Base-by-base conservation (phyloP, 2,797 vertebrate genomes). In the Spondyliosoma cantharus region DNA sequence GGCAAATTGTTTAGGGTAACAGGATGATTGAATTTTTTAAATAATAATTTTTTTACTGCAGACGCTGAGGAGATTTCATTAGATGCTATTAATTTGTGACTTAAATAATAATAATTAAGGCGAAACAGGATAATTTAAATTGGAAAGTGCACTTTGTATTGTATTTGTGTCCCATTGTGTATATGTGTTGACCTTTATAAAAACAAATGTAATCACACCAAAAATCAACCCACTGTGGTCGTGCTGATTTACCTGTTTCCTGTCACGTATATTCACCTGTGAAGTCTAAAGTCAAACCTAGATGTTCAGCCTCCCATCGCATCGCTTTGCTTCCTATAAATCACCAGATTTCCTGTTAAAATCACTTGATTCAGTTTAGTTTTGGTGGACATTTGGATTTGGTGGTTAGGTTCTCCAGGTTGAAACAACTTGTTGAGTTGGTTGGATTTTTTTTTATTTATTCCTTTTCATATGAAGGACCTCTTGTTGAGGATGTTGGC, bases 361-460 rank as follows among this genome's bases (percentile, higher is more conserved):
- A 45, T 56, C 22, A 3, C 15, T 3, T 17, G 13, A 17, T 54
- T 67, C 19, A 9, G 50, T 54, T 19, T 9, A 67, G 45, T 49
- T 64, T 29, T 5, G 14, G 22, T 5, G 42, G n/a, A 25, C 2
- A n/a, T 66, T 20, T 20, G 4, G 5, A 42, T 52, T 37, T 52
- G 12, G 24, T 14, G 50, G 16, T 25, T 56, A 9, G 7, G 56
- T 25, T 27, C 17, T 16, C 12, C 6, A 22, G n/a, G 19, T 65
- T 65, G n/a, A 53, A 67, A 67, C n/a, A 25, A 25, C 37, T 67
- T 52, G 14, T 45, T 56, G 11, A n/a, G 27, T 37, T 37, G 32
- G 32, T 37, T 37, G 32, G 32, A 37, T 37, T 37, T 29, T 5
- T 29, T 29, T 37, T 37, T 37, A 1, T 7, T 37, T 37, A 29